Base-by-base conservation (phyloP, 2,797 vertebrate species). In the Tolypeutes matacus region DNA sequence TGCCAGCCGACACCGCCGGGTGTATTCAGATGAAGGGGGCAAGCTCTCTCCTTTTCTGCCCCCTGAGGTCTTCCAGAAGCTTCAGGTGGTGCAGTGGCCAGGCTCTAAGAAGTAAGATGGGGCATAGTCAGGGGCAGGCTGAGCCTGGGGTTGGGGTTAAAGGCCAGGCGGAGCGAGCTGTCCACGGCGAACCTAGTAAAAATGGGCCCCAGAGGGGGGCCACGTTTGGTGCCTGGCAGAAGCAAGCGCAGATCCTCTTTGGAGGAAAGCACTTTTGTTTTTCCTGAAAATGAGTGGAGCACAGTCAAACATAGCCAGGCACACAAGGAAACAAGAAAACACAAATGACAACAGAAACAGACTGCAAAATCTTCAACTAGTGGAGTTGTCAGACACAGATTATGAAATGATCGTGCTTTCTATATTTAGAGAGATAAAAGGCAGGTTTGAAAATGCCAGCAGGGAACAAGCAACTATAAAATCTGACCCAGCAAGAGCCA, bases 21-120 rank as follows among this genome's bases (percentile, higher is more conserved):
- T 98, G 34, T 97, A 95, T 94, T 99, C 99, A 0, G 99, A 99
- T 0, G 99, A 99, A 53, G 98, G 98, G 0, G 98, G 98, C 14
- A 98, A 98, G 46, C 98, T 98, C 4, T 98, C 98, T 0, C 98
- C 98, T 0, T 99, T 99, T 84, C 97, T 99, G 51, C 98, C 99
- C 0, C 99, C 99, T 0, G 99, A 99, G 95, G 98, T 99, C 96
- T 99, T 99, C 97, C 99, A 99, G 96, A 99, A 98, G 97, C 97
- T 99, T 39, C 99, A 99, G 96, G 98, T 98, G 0, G 86, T 98
- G 0, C 98, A 99, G 89, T 98, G 98, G 15, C 98, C 98, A 91
- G 98, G 98, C 31, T 89, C 86, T 0, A 98, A 98, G 89, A 99
- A 99, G 98, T 99, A 98, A 97, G 99, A 97, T 4, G 76, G 46